Evolutionary conservation across 1,140 invertebrate species (phyloP).

Genomic region (Euwallacea similis): DNA sequence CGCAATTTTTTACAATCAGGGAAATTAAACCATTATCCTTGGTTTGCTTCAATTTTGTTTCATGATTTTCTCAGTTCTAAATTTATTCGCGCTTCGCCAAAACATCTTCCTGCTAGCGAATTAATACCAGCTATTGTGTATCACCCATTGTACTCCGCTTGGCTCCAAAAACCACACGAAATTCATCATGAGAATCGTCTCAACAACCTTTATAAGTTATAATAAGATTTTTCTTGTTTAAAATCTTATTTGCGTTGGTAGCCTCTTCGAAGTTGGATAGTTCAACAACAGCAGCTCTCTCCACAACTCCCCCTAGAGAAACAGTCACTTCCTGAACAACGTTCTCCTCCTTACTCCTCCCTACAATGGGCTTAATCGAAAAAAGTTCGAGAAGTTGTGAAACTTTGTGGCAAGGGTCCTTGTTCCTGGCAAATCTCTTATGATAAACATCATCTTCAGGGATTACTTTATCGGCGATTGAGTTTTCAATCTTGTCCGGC

Average conservation of each 20-base stretch:
- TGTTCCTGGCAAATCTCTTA: slow-evolving; percentile 46
- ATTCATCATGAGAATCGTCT: too few relatives aligned
- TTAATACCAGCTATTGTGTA: too few relatives aligned
- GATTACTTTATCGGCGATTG: background rate
- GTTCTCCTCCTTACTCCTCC: slow-evolving; percentile 48
- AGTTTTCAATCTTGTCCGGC: background rate
- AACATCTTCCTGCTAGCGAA: too few relatives aligned
- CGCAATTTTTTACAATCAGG: too few relatives aligned
- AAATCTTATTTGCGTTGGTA: slow-evolving; percentile 33
- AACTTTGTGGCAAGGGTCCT: slow-evolving; percentile 46
- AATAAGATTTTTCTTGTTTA: slow-evolving; percentile 34
- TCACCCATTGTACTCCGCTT: too few relatives aligned
- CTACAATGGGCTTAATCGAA: slow-evolving; percentile 45
- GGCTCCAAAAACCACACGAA: too few relatives aligned
- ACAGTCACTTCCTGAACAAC: slow-evolving; percentile 50
- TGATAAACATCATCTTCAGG: slow-evolving; percentile 35
- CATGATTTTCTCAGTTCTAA: too few relatives aligned
- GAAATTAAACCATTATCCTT: too few relatives aligned
- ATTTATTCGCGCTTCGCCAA: too few relatives aligned
- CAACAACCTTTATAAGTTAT: slow-evolving; percentile 16
- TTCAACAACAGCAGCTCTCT: slow-evolving; percentile 47
- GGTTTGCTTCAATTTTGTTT: too few relatives aligned
- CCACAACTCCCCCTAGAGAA: slow-evolving; percentile 47
- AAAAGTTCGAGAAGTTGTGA: slow-evolving; percentile 47
- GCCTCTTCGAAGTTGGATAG: slow-evolving; percentile 49